These are phyloP conservation scores for Acromyrmex heyeri DNA, from an alignment of 1,140 invertebrate species.

Conservation along the genomic window DNA sequence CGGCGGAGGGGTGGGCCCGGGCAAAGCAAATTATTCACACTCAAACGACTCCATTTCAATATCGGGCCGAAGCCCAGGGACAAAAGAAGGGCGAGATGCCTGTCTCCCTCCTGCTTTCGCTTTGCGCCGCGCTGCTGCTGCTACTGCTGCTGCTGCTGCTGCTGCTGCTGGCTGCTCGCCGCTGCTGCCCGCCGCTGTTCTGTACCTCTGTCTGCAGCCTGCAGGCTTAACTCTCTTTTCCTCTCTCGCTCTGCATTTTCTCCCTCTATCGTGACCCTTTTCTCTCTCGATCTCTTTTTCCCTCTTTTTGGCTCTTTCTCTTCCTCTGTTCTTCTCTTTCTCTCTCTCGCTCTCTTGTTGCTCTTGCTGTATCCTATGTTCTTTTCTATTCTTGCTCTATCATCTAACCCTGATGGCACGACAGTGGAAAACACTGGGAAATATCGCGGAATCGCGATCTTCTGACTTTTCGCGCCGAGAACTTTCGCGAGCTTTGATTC, in stretches of 20 bases:
- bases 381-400: constrained; percentile 68
- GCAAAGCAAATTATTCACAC: constrained; percentile 88
- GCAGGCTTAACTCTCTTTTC: constrained; percentile 76
- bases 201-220: constrained; percentile 83
- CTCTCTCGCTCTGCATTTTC: constrained; percentile 67
- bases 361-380: constrained; percentile 46
- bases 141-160: constrained; percentile 9
- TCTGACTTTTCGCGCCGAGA: constrained; percentile 43
- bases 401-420: constrained; percentile 46
- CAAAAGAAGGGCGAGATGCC: constrained; percentile 87
- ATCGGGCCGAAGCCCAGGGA: constrained; percentile 86
- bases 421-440: constrained; percentile 1
- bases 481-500: constrained; percentile 13
- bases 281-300: constrained; percentile 57
- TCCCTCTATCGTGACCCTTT: constrained; percentile 35
- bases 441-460: constrained; percentile 34
- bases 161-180: constrained; percentile 78
- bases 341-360: constrained; percentile 40
- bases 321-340: constrained; percentile 28
- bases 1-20: constrained; percentile 79
- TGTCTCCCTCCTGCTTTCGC: constrained; percentile 86
- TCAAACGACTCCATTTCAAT: constrained; percentile 88
- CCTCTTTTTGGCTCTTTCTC: constrained; percentile 12
- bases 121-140: constrained; percentile 85
- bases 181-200: constrained; percentile 73